Base-by-base conservation (phyloP, 2,113 vertebrate species). In the Struthio camelus region DNA sequence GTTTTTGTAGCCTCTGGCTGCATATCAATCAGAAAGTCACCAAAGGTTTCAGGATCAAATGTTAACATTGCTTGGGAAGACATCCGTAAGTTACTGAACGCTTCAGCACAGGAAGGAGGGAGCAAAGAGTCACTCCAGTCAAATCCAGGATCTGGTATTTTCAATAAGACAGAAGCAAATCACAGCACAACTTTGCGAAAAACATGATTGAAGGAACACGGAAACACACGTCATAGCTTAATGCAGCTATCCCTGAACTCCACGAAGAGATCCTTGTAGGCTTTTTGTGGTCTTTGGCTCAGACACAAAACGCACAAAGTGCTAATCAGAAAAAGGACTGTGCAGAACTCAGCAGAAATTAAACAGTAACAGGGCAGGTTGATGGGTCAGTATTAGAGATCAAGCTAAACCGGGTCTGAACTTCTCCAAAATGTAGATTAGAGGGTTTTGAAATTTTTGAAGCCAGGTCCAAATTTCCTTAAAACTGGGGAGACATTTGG, bases 11-110 rank as follows among this genome's bases (percentile, higher is more conserved):
- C 66, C 83, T 67, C 25, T 71, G 42, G 61, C 44, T 96, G 23
- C 61, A 9, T 85, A 66, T 84, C 67, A 77, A 62, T 65, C 87
- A 91, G 42, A 44, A 85, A 53, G 50, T 89, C 79, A 92, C 44
- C 59, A 90, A 66, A 94, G 25, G 54, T 94, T 93, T 89, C 81
- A 73, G 88, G 81, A 92, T 80, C 24, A 82, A 91, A 92, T 87
- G 77, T 77, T 96, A 93, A 30, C 27, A 6, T 58, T 92, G 40
- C 62, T 89, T 77, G n/a, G 46, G 62, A 76, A 89, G 73, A 90
- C 3, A 4, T 44, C 46, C 48, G 0, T 62, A 88, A 86, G 19
- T 82, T 95, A 89, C 27, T 34, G 7, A 88, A 62, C 30, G 77
- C 85, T 94, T 95, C 76, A 87, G 51, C 85, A 82, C 27, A 79